These are phyloP conservation scores for Trichechus manatus DNA, from an alignment of 2,113 vertebrate genomes.

Conservation along the genomic window DNA sequence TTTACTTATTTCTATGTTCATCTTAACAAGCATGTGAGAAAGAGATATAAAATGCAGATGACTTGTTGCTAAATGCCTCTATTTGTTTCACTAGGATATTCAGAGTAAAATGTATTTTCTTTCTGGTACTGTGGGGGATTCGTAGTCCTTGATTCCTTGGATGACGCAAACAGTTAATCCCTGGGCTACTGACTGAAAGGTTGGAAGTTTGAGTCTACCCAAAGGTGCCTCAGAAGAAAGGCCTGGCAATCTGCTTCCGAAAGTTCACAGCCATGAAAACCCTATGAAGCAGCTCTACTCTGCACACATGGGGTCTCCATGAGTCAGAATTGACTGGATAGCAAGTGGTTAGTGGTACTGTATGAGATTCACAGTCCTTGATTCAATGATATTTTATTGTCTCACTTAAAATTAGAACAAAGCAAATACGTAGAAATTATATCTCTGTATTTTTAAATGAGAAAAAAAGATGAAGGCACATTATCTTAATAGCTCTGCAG, in stretches of 20 bases:
- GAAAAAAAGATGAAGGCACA: neutral
- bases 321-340: neutral
- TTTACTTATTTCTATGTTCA: constrained; percentile 47
- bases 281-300: neutral
- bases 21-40: constrained; percentile 30
- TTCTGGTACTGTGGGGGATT: neutral
- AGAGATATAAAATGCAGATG: neutral
- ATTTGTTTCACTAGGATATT: neutral
- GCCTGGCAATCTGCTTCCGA: neutral
- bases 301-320: neutral
- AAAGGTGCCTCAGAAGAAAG: neutral
- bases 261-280: neutral
- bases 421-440: neutral
- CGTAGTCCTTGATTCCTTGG: neutral
- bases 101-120: constrained; percentile 33
- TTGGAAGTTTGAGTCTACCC: neutral
- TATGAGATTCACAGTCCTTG: neutral
- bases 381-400: constrained; percentile 16
- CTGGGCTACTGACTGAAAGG: neutral
- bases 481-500: neutral
- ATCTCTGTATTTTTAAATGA: neutral
- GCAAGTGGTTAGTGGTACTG: neutral
- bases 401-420: neutral
- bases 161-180: neutral
- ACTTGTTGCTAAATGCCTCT: neutral